Evolutionary conservation across 2,888 invertebrate species (phyloP).

Genomic region (Heterodera filipjevi): DNA sequence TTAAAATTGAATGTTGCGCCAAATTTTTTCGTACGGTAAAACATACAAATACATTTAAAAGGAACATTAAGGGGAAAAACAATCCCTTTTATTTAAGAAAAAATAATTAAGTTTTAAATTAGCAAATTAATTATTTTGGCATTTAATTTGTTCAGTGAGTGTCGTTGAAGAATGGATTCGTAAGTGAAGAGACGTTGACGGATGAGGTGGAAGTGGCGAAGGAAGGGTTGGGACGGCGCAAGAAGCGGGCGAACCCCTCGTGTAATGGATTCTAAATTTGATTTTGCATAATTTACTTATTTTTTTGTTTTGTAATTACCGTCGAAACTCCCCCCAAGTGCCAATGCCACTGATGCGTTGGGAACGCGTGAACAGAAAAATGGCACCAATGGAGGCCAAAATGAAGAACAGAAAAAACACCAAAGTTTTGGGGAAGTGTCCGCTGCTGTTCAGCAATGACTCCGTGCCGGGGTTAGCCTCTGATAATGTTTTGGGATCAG

Average conservation of each 20-base stretch:
- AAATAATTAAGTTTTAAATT: no score
- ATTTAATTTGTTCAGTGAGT: background rate
- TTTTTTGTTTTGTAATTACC: background rate
- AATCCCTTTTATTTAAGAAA: no score
- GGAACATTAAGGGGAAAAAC: no score
- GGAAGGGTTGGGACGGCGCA: background rate
- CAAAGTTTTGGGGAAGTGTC: background rate
- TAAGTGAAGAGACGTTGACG: background rate
- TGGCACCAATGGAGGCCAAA: background rate
- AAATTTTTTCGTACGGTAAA: no score
- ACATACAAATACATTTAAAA: no score
- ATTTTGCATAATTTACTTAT: background rate
- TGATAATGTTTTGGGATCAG: background rate
- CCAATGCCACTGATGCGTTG: background rate
- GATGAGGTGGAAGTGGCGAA: background rate
- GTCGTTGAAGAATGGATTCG: background rate
- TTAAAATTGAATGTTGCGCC: no score
- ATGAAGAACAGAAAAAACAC: slow-evolving; percentile 8
- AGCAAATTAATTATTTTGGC: no score
- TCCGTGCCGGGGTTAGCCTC: slow-evolving; percentile 4
- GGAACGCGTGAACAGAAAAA: background rate
- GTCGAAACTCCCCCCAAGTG: background rate
- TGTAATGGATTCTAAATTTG: background rate
- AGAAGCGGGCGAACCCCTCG: background rate
- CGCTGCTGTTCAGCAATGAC: background rate